A percentile compares a stretch with the other conserved stretches of the same genome.
phyloP scores from a whole-genome alignment of 2,888 invertebrate species.

The Ormyrus pomaceus region DNA sequence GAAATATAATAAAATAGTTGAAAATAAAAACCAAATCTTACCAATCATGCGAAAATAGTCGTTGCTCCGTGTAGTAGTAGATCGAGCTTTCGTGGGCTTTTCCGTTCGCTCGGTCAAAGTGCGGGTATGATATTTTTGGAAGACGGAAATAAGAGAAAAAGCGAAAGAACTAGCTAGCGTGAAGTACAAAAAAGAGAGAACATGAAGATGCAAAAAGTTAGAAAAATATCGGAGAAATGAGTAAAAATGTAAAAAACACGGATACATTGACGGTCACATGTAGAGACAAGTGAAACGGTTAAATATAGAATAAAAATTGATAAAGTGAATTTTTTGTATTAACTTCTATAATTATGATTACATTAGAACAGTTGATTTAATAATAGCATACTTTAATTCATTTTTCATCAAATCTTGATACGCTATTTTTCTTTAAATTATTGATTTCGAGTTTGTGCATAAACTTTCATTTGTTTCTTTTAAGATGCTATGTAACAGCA shows the following conservation, averaged over 20 bases:
- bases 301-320: conserved; percentile 1
- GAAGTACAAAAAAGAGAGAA: conserved; percentile 42
- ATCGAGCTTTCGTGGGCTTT: conserved; percentile 35
- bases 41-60: conserved; percentile 49
- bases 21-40: conserved; percentile 45
- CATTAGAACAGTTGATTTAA: no score
- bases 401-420: background rate
- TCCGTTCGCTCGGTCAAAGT: conserved; percentile 69
- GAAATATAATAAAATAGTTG: no score
- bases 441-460: no score
- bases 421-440: no score
- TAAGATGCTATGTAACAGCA: no score
- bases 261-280: conserved; percentile 31
- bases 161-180: conserved; percentile 42
- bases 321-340: conserved; percentile 26
- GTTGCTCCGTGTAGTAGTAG: conserved; percentile 17
- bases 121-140: conserved; percentile 56
- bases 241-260: conserved; percentile 46
- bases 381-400: no score
- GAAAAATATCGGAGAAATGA: conserved; percentile 57
- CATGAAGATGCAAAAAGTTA: conserved; percentile 33
- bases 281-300: conserved; percentile 26
- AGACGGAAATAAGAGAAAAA: background rate
- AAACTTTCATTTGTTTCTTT: no score
- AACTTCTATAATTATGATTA: no score